Percentiles rank a stretch among this genome's conserved stretches.
Conservation (phyloP, 2,888 invertebrate species). For the Macaria liturata region DNA sequence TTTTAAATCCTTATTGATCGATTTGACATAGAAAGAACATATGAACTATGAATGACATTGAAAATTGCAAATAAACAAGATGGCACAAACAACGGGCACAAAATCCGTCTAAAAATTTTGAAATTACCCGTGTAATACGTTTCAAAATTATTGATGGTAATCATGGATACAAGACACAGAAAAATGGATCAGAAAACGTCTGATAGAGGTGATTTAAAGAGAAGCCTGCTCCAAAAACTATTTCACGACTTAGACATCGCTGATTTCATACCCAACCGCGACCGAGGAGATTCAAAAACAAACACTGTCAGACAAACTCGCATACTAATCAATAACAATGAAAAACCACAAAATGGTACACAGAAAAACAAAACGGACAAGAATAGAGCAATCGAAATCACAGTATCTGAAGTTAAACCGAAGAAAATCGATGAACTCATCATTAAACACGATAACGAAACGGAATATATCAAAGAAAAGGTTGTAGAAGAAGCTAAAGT, state of each 20-base stretch:
- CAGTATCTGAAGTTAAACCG: neutral
- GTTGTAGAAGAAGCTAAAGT: neutral
- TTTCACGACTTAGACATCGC: conserved; percentile 14
- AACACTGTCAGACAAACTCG: conserved; percentile 15
- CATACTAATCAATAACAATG: neutral
- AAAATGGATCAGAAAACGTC: conserved; percentile 33
- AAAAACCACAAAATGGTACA: neutral
- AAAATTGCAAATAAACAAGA: conserved; percentile 3
- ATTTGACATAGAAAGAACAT: too few relatives aligned
- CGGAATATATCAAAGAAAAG: neutral
- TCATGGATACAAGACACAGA: conserved; percentile 30
- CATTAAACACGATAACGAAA: neutral
- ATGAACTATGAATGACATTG: too few relatives aligned
- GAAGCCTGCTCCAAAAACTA: conserved; percentile 3
- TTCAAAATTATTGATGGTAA: conserved; percentile 24
- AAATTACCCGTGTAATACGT: conserved; percentile 18
- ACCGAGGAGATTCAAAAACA: conserved; percentile 41
- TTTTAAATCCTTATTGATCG: too few relatives aligned
- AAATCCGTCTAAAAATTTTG: conserved; percentile 1
- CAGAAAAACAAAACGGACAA: neutral
- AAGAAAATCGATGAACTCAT: neutral
- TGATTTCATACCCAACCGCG: conserved; percentile 35
- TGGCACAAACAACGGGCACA: neutral
- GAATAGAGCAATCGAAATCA: neutral
- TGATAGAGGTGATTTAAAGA: conserved; percentile 32